These are phyloP conservation scores for Oscheius sp. DNA, from an alignment of 2,888 invertebrate genomes.

Conservation along the genomic window DNA sequence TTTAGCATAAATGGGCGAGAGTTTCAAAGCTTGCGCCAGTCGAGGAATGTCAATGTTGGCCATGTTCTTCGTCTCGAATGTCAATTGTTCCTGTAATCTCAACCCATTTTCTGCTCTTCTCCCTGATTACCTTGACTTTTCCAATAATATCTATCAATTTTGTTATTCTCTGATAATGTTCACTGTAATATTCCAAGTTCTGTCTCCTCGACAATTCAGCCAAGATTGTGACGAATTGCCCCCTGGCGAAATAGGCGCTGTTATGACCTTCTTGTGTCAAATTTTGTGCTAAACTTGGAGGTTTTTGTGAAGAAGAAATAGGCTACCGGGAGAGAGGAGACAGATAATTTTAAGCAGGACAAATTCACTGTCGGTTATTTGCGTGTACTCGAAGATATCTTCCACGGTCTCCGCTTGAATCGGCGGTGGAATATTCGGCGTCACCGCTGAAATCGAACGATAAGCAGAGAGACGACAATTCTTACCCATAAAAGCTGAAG, in stretches of 20 bases:
- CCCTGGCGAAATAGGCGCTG: background rate
- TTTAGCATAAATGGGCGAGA: background rate
- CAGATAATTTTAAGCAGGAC: slow-evolving; percentile 20
- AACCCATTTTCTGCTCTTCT: too few relatives aligned
- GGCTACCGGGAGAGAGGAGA: slow-evolving; percentile 10
- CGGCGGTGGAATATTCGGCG: background rate
- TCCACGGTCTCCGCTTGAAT: background rate
- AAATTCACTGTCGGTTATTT: slow-evolving; percentile 16
- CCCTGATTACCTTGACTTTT: too few relatives aligned
- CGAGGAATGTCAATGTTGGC: slow-evolving; percentile 7
- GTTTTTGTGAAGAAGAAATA: background rate
- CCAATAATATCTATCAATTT: too few relatives aligned
- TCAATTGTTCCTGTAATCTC: background rate
- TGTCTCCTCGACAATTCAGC: background rate
- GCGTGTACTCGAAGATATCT: slow-evolving; percentile 1
- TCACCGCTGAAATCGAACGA: slow-evolving; percentile 6
- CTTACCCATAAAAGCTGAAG: slow-evolving; percentile 23
- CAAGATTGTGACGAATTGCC: background rate
- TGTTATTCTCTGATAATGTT: too few relatives aligned
- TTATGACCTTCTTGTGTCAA: slow-evolving; percentile 12
- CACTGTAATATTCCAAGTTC: too few relatives aligned
- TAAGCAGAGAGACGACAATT: background rate
- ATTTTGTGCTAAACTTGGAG: background rate
- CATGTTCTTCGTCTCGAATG: background rate
- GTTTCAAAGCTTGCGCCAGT: background rate